A percentile compares a stretch with the other conserved stretches of the same genome.
These are phyloP conservation scores for Scolopax rusticola DNA, from an alignment of 2,797 vertebrate genomes.

Conservation along the genomic window DNA sequence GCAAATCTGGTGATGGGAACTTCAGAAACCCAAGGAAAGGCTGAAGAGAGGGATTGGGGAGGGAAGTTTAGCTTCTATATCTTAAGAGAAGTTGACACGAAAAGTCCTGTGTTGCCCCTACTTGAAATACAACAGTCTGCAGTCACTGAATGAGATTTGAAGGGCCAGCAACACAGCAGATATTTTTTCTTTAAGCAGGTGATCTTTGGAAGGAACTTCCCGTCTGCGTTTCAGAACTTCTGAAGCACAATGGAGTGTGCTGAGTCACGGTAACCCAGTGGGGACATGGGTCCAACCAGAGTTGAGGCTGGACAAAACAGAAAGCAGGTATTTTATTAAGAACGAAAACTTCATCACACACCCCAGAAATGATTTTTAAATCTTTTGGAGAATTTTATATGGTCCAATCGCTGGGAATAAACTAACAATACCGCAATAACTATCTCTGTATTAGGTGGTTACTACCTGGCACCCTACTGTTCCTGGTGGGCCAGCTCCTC, in stretches of 20 bases:
- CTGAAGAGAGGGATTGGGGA: neutral
- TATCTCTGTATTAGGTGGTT: neutral
- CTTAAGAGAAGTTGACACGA: neutral
- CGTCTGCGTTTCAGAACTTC: neutral
- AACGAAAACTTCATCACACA: neutral
- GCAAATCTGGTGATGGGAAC: neutral
- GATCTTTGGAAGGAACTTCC: neutral
- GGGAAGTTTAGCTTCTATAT: neutral
- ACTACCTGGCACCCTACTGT: neutral
- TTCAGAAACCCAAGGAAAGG: neutral
- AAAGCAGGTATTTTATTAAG: neutral
- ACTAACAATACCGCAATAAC: neutral
- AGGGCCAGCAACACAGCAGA: neutral
- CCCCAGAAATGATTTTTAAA: neutral
- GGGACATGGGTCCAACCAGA: neutral
- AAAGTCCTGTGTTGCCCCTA: neutral
- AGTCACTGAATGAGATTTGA: neutral
- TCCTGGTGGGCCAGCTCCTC: constrained; percentile 77
- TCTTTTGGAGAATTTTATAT: neutral
- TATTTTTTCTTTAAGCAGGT: neutral
- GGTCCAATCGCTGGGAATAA: neutral
- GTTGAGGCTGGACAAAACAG: neutral
- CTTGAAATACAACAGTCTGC: neutral
- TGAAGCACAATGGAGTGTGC: neutral
- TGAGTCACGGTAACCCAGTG: neutral